Base-by-base conservation (phyloP, 2,797 vertebrate genomes). In the Dallia pectoralis region DNA sequence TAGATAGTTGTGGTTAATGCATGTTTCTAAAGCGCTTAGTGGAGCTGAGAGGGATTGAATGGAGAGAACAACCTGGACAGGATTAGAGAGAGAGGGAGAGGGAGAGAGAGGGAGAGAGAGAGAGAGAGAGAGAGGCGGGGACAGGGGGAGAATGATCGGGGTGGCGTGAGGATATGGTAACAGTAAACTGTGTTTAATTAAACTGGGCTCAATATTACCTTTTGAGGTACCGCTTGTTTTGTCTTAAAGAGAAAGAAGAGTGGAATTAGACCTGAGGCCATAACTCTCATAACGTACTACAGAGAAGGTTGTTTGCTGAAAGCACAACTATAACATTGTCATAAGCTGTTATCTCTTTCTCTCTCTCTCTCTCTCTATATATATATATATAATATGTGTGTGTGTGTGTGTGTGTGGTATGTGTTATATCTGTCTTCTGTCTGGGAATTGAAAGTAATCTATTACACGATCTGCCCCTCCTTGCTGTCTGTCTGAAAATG, bases 21-120 rank as follows among this genome's bases (percentile, higher is more conserved):
- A 70, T 73, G 77, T 81, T 80, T 82, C 84, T 91, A 88, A 92
- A 92, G 87, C 90, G 91, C 86, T 93, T 92, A 91, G 67, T 82
- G 83, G 83, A 79, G 88, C 86, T 91, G 89, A 92, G 88, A 84
- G 72, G 82, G 88, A 91, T 89, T 89, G 88, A 81, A 88, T 69
- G 79, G 78, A 78, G 76, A 76, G 85, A 84, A 90, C 88, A 90
- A 90, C 86, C 87, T 90, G 90, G 88, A 87, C 82, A 75, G 88
- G 89, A 91, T 92, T 92, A 92, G 47, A 19, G 29, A 2, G 30
- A 12, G 53, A 67, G n/a, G 2, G 44, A 66, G 30, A 15, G 9
- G 22, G 48, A 66, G 49, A 71, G 29, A 22, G 8, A 30, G 47
- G 61, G 25, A 68, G 19, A 49, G 70, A 63, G 76, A 85, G 74